phyloP scores from a whole-genome alignment of 1,140 invertebrate genomes.

The Aphidius gifuensis region DNA sequence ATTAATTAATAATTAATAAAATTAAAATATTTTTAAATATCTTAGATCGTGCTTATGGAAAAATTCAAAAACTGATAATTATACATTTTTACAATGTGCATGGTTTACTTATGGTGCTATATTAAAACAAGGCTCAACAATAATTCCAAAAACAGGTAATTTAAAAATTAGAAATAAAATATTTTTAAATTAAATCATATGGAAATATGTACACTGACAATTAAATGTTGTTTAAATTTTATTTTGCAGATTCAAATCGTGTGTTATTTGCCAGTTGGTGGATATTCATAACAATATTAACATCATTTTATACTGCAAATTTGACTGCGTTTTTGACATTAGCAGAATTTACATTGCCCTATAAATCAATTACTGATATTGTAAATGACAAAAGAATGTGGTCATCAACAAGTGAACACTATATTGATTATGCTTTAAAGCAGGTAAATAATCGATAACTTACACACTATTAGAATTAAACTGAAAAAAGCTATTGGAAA shows the following conservation, averaged over 20 bases:
- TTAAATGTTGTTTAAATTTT: too few species aligned
- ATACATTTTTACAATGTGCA: conserved; percentile 66
- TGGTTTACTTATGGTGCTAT: conserved; percentile 87
- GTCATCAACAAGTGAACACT: conserved; percentile 64
- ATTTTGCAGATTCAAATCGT: too few species aligned
- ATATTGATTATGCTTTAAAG: conserved; percentile 64
- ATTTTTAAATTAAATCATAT: too few species aligned
- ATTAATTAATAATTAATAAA: conserved; percentile 13
- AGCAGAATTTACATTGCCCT: conserved; percentile 77
- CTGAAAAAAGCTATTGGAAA: not conserved
- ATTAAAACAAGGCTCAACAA: conserved; percentile 80
- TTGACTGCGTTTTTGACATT: conserved; percentile 84
- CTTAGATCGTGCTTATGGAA: conserved; percentile 51
- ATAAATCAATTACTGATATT: conserved; percentile 68
- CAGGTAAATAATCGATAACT: conserved; percentile 54
- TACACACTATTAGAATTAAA: conserved; percentile 4
- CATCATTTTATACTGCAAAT: conserved; percentile 90
- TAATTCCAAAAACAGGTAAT: conserved; percentile 72
- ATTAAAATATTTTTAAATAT: conserved; percentile 8
- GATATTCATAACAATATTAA: conserved; percentile 83
- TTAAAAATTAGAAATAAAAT: conserved; percentile 5
- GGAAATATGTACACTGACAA: too few species aligned
- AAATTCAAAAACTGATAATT: conserved; percentile 56
- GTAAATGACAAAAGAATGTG: conserved; percentile 65
- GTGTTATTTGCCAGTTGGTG: conserved; percentile 72